Conservation (phyloP, 2,888 invertebrate species). For the Thecophora atra region DNA sequence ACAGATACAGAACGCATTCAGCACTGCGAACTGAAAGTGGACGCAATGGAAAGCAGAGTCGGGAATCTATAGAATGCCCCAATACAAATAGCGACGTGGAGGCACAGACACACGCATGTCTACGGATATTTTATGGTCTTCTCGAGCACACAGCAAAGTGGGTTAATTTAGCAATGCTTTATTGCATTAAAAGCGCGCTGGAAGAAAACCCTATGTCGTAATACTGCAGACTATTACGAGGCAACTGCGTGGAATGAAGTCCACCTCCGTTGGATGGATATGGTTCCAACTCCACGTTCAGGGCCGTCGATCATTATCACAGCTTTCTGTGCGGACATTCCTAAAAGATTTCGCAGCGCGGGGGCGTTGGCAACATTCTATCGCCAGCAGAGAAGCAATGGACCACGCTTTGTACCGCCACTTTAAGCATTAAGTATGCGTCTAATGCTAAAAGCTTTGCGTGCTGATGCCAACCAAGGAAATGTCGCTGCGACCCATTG, state of each 20-base stretch:
- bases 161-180: conserved; percentile 31
- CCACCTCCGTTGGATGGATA: not conserved
- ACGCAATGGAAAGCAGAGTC: not conserved
- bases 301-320: not conserved
- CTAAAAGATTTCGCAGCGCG: not conserved
- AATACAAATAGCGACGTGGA: not conserved
- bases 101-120: not conserved
- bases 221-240: not conserved
- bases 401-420: not conserved
- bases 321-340: no score
- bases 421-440: not conserved
- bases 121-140: not conserved
- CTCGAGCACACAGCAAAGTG: conserved; percentile 4
- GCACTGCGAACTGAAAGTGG: not conserved
- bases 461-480: not conserved
- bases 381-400: not conserved
- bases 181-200: conserved; percentile 25
- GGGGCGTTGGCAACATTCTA: not conserved
- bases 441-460: conserved; percentile 25
- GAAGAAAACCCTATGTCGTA: not conserved
- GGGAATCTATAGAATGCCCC: no score
- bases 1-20: not conserved
- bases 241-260: not conserved
- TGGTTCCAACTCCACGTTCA: not conserved
- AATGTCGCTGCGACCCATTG: conserved; percentile 8